Evolutionary conservation across 2,888 invertebrate species (phyloP).

Genomic region (Merodon equestris): DNA sequence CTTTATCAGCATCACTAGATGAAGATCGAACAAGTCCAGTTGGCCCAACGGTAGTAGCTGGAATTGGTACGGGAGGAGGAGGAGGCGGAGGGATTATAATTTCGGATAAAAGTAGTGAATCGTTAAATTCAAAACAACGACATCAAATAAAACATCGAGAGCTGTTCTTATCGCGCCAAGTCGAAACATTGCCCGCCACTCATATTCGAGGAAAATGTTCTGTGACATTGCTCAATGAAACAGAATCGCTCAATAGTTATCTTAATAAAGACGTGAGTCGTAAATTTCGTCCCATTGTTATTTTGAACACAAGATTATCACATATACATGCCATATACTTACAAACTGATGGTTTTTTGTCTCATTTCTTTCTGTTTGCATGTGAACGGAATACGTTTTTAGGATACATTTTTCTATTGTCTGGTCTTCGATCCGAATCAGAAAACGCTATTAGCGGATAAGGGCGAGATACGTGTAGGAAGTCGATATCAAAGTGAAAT

Average conservation of each 20-base stretch:
- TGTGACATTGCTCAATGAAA: constrained; percentile 99
- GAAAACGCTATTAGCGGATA: constrained; percentile 98
- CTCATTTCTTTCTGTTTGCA: constrained; percentile 4
- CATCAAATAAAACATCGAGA: constrained; percentile 99
- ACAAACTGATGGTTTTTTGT: constrained; percentile 27
- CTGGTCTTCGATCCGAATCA: constrained; percentile 99
- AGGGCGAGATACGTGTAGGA: constrained; percentile 96
- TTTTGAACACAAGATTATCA: constrained; percentile 4
- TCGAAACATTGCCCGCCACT: constrained; percentile 98
- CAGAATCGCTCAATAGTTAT: constrained; percentile 97
- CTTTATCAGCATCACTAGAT: constrained; percentile 83
- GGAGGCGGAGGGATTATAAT: constrained; percentile 32
- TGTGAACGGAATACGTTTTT: no score
- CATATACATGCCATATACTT: not conserved
- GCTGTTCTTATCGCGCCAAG: constrained; percentile 97
- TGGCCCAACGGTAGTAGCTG: constrained; percentile 70
- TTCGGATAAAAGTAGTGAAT: constrained; percentile 80
- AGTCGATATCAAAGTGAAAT: constrained; percentile 98
- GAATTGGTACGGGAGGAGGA: constrained; percentile 41
- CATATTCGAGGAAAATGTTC: constrained; percentile 99
- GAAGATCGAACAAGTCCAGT: constrained; percentile 81
- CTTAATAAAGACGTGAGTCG: constrained; percentile 94
- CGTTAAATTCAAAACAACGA: constrained; percentile 90
- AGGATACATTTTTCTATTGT: constrained; percentile 99
- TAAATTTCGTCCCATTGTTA: constrained; percentile 70